phyloP scores from a whole-genome alignment of 2,888 invertebrate species.

The Hypercompe scribonia region DNA sequence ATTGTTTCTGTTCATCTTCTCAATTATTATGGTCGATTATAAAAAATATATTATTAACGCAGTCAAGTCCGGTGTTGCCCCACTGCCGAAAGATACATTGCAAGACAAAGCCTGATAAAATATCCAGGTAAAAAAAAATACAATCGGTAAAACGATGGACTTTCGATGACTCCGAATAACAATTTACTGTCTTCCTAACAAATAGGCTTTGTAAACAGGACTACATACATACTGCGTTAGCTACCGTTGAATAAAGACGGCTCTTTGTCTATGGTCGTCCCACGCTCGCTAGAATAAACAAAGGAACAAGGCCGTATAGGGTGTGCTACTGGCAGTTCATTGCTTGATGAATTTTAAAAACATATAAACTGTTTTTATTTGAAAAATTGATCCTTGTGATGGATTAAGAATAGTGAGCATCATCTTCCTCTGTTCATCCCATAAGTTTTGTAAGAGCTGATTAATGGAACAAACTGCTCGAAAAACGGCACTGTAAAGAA shows the following conservation, averaged over 20 bases:
- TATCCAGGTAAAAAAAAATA: not conserved
- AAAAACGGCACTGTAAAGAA: too few species aligned
- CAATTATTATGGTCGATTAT: too few species aligned
- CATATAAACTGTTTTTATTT: constrained; percentile 1
- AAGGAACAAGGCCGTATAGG: not conserved
- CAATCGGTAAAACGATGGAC: not conserved
- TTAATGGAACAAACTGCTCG: too few species aligned
- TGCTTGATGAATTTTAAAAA: not conserved
- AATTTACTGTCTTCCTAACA: not conserved
- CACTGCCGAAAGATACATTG: too few species aligned
- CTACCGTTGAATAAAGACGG: not conserved
- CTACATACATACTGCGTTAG: not conserved
- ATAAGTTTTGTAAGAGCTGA: too few species aligned
- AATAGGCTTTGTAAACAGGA: not conserved
- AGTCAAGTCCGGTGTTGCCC: too few species aligned
- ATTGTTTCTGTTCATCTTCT: too few species aligned
- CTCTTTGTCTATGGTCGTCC: not conserved
- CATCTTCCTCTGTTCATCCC: too few species aligned
- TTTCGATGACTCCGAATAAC: not conserved
- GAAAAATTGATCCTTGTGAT: not conserved
- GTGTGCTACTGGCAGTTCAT: not conserved
- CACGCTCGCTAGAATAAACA: not conserved
- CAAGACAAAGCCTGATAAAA: too few species aligned
- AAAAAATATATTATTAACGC: too few species aligned
- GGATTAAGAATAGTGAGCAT: too few species aligned